These are phyloP conservation scores for Hormaphis cornu DNA, from an alignment of 1,140 invertebrate genomes.

Conservation along the genomic window DNA sequence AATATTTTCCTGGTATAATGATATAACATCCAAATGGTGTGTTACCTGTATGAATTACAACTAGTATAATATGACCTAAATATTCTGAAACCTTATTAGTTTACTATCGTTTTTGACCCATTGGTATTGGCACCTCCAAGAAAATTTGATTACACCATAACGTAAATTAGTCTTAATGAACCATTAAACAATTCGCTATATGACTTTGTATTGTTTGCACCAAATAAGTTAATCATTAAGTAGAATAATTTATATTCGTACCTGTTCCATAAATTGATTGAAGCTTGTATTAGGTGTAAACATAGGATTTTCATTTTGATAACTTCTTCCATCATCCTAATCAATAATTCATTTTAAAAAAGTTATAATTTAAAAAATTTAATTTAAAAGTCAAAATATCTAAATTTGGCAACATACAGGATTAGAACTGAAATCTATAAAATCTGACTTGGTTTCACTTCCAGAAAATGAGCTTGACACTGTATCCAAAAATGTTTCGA, in stretches of 20 bases:
- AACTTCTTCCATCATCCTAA: constrained; percentile 20
- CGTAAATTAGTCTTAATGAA: too few relatives aligned
- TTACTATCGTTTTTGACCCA: too few relatives aligned
- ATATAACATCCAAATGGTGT: too few relatives aligned
- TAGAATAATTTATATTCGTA: not conserved
- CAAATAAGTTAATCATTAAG: not conserved
- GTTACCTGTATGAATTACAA: too few relatives aligned
- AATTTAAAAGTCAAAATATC: not conserved
- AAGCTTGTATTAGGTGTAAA: not conserved
- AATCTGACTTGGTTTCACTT: constrained; percentile 29
- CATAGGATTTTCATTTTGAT: constrained; percentile 28
- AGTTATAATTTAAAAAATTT: not conserved
- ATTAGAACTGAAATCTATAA: constrained; percentile 29
- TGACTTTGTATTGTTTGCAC: too few relatives aligned
- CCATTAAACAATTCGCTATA: too few relatives aligned
- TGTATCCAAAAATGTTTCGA: constrained; percentile 19
- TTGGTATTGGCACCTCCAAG: too few relatives aligned
- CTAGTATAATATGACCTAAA: too few relatives aligned
- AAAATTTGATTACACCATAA: too few relatives aligned
- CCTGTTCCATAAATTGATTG: constrained; percentile 23
- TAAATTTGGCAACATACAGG: not conserved
- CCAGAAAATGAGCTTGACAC: constrained; percentile 27
- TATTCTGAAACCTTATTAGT: too few relatives aligned
- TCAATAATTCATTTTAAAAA: not conserved
- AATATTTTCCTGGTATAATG: too few relatives aligned